Conservation (phyloP, 2,888 invertebrate species). For the Ctenicera cuprea region DNA sequence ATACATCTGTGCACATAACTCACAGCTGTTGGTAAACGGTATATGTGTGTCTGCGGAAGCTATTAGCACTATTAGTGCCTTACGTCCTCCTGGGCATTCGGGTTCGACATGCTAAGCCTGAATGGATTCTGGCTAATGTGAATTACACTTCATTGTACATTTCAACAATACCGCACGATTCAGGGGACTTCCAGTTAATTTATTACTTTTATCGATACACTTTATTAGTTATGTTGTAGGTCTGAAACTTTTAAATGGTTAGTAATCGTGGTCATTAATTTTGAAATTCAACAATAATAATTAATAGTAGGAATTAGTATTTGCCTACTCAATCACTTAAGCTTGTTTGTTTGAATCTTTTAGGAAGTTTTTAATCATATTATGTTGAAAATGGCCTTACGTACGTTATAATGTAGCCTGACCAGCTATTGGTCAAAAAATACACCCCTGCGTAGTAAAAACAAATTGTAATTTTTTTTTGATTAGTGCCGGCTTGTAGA, state of each 20-base stretch:
- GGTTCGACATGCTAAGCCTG: slow-evolving; percentile 53
- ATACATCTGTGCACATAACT: slow-evolving; percentile 4
- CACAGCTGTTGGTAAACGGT: slow-evolving; percentile 29
- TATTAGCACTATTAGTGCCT: slow-evolving; percentile 53
- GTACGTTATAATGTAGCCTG: too few species aligned
- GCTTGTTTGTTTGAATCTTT: too few species aligned
- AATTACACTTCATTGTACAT: slow-evolving; percentile 57
- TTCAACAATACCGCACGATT: slow-evolving; percentile 53
- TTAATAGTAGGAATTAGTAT: too few species aligned
- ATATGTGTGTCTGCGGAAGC: slow-evolving; percentile 40
- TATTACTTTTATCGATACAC: slow-evolving; percentile 49
- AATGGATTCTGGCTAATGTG: slow-evolving; percentile 54
- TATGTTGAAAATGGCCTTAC: too few species aligned
- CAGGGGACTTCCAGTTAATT: slow-evolving; percentile 50
- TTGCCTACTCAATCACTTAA: too few species aligned
- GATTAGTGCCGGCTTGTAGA: too few species aligned
- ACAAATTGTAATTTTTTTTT: too few species aligned
- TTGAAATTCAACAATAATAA: too few species aligned
- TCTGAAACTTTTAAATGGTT: slow-evolving; percentile 1
- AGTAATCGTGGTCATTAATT: too few species aligned
- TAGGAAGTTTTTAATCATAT: too few species aligned
- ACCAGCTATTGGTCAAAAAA: too few species aligned
- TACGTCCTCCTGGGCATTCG: slow-evolving; percentile 48
- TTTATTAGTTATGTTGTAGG: slow-evolving; percentile 24
- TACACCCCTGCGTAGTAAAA: too few species aligned